A percentile compares a stretch with the other conserved stretches of the same genome.
These are phyloP conservation scores for Sinocyclocheilus anshuiensis DNA, from an alignment of 2,113 vertebrate genomes.

Conservation along the genomic window DNA sequence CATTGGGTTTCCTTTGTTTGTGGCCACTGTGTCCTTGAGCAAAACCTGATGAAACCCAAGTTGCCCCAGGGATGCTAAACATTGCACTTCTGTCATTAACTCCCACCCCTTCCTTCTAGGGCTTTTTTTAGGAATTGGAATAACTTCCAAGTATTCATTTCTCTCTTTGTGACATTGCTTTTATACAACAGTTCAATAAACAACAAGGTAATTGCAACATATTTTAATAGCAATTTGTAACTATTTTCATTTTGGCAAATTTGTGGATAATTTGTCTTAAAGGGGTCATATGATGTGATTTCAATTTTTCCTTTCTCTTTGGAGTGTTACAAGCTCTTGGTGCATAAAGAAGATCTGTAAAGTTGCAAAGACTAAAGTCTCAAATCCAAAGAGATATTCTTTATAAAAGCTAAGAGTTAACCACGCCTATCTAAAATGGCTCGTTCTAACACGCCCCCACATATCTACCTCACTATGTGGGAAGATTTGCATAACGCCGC, in stretches of 20 bases:
- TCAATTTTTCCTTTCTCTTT: no score
- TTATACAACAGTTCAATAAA: neutral
- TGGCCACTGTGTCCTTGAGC: conserved; percentile 32
- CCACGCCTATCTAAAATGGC: no score
- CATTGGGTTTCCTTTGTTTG: neutral
- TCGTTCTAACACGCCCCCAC: no score
- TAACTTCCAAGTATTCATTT: neutral
- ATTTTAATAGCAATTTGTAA: neutral
- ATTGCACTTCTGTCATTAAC: neutral
- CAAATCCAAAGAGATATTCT: no score
- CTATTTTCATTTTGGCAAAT: neutral
- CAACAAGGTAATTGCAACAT: neutral
- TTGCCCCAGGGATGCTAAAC: conserved; percentile 9
- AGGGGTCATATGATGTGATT: no score
- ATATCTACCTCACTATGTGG: no score
- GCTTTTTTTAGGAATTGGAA: neutral
- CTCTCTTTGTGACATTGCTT: neutral
- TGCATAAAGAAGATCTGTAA: no score
- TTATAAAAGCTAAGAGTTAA: no score
- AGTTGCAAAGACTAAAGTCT: no score
- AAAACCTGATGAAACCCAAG: conserved; percentile 26
- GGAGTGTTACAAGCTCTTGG: no score
- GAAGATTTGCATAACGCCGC: no score
- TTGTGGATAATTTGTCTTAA: neutral
- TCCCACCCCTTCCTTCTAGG: neutral